Evolutionary conservation across 1,140 invertebrate genomes (phyloP), one percentile per base, ranked within the genome.

Genomic region (Wiebesia pumilae): DNA sequence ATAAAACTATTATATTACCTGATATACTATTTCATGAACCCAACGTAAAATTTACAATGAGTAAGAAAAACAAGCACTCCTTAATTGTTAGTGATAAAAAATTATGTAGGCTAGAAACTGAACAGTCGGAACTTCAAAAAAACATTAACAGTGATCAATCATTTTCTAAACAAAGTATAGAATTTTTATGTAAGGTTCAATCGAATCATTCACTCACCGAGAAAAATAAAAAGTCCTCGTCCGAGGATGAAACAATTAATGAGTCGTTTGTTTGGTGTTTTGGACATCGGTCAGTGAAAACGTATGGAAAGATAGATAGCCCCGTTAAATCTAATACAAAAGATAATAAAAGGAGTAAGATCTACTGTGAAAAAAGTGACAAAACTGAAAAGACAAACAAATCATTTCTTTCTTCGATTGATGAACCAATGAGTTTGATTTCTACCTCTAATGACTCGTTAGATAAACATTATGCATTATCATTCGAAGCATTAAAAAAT

Each of bases 401-500:
- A 38, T 27, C 54, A 47, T 47, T 47, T 4, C 12, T 47, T 47
- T 47, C 43, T 7, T 47, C 43, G 12, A 47, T 47, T 47, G 43
- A 47, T 12, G 43, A 47, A 47, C 43, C 43, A 47, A 47, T 47
- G 43, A 47, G 43, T 47, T 47, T 7, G 4, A 47, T 47, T 47
- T 47, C 43, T 47, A 47, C 4, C 4, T 47, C 43, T 47, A 47
- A 47, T 47, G 12, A 12, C 0, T 33, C 80, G 0, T 67, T 38
- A 3, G 47, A 75, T 62, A 3, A 2, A 6, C 62, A 58, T 58
- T 75, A 47, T 40, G 3, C 19, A 1, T 83, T 83, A 27, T 69
- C 65, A 47, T 83, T 83, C 12, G 69, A 83, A 40, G 33, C 47
- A 27, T 58, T 83, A 24, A 54, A n/a, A 62, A 58, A 62, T n/a